A percentile compares a stretch with the other conserved stretches of the same genome.
Conservation (phyloP, 2,797 vertebrate genomes). For the Poeciliopsis paucimaculata region DNA sequence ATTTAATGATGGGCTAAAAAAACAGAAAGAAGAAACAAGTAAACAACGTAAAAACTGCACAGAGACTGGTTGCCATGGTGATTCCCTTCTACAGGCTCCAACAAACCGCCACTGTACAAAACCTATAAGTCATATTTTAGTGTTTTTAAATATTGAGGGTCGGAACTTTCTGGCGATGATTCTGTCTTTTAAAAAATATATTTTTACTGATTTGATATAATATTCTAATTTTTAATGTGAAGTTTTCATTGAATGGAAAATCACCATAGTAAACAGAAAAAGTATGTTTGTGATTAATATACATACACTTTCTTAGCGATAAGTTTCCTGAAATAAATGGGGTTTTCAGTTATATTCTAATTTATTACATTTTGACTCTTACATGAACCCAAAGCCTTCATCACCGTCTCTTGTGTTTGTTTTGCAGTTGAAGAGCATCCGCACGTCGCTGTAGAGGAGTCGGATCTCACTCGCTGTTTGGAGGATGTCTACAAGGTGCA, state of each 20-base stretch:
- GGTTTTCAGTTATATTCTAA: background rate
- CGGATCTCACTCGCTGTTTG: slow-evolving; percentile 85
- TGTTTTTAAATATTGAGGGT: background rate
- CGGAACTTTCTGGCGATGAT: background rate
- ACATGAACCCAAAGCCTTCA: background rate
- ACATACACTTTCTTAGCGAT: background rate
- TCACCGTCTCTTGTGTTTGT: slow-evolving; percentile 19
- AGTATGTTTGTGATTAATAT: background rate
- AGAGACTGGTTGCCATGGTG: background rate
- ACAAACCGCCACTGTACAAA: background rate
- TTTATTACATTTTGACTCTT: background rate
- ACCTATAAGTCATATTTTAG: background rate
- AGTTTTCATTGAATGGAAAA: background rate
- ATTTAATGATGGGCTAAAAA: background rate
- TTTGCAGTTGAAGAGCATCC: slow-evolving; percentile 49
- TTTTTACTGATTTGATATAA: background rate
- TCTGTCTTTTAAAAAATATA: no score
- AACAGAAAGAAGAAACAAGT: background rate
- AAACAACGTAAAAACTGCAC: background rate
- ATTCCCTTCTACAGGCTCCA: background rate
- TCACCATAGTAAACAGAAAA: background rate
- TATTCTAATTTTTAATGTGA: background rate
- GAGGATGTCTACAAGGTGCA: slow-evolving; percentile 92
- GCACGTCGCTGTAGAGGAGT: slow-evolving; percentile 82
- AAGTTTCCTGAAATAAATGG: no score